Base-by-base conservation (phyloP, 1,140 invertebrate species). In the Pseudomyrmex sp. region DNA sequence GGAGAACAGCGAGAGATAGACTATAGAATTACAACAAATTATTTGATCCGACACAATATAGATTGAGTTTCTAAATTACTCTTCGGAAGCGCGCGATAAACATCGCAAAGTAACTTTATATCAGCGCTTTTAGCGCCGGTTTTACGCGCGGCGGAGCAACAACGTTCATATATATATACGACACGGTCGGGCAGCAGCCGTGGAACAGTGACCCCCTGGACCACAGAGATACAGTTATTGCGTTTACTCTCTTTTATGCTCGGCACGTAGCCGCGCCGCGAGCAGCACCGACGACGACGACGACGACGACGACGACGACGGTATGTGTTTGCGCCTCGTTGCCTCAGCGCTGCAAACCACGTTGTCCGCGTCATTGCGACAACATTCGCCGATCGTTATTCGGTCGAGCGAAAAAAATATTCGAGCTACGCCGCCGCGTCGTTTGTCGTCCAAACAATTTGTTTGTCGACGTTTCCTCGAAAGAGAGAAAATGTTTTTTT, bases 181-280 rank as follows among this genome's bases (percentile, higher is more conserved):
- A 85, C 54, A 68, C 66, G 75, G 80, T 62, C 85, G 85, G 69
- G 59, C 85, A 66, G 65, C 69, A 80, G 75, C 82, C 85, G 86
- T 88, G 86, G 86, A 88, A 88, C 86, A 88, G 86, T 88, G 86
- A 88, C 86, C 86, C 82, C 85, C 86, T 88, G 86, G 86, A 87
- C 86, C 86, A 35, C 35, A 88, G 85, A 88, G 85, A 87, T 88
- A 88, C 85, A 88, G 86, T 88, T 88, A 87, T 88, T 88, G 85
- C 86, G 85, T 88, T 88, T 88, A 88, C 86, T 88, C 86, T 87
- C 85, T 85, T 87, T 82, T 66, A 82, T 76, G 86, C 80, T 77
- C 85, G 86, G 85, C 85, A 87, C 77, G 84, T 86, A 85, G 50
- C 76, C 79, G 83, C 35, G 15, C 68, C 23, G 23, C 54, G 61